Conservation (phyloP, 2,797 vertebrate genomes). For the Poeciliopsis presidionis region DNA sequence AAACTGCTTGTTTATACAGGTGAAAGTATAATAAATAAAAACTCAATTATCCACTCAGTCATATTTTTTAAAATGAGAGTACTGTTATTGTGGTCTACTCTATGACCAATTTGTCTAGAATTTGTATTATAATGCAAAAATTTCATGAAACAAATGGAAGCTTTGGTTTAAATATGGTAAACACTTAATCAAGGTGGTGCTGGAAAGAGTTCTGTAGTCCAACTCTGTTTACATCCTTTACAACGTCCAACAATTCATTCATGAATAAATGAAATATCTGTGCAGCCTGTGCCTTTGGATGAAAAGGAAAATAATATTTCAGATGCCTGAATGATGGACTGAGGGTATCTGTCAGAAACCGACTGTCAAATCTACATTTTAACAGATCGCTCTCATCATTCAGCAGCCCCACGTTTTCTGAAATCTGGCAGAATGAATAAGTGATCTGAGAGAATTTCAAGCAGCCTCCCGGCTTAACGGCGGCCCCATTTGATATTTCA, state of each 20-base stretch:
- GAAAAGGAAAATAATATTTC: constrained; percentile 7
- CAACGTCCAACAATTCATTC: not conserved
- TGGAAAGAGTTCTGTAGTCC: not conserved
- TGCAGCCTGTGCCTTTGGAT: not conserved
- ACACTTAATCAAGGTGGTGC: not conserved
- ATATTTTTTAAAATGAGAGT: not conserved
- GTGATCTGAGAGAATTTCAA: constrained; percentile 42
- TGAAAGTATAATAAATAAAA: not conserved
- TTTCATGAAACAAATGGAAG: not conserved
- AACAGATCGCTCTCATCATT: constrained; percentile 26
- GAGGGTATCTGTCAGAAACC: not conserved
- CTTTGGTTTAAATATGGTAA: not conserved
- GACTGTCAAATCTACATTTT: constrained; percentile 21
- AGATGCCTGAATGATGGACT: constrained; percentile 10
- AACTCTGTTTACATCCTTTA: not conserved
- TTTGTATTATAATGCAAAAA: not conserved
- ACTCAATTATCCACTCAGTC: not conserved
- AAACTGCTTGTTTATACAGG: not conserved
- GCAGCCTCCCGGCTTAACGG: constrained; percentile 5
- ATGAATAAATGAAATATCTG: not conserved
- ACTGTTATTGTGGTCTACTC: not conserved
- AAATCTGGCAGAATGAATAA: constrained; percentile 41
- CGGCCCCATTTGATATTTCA: constrained; percentile 11
- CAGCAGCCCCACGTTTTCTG: constrained; percentile 14
- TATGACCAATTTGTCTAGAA: not conserved